These are phyloP conservation scores for Hypselothyrea guttata DNA, from an alignment of 2,888 invertebrate species.

Conservation along the genomic window DNA sequence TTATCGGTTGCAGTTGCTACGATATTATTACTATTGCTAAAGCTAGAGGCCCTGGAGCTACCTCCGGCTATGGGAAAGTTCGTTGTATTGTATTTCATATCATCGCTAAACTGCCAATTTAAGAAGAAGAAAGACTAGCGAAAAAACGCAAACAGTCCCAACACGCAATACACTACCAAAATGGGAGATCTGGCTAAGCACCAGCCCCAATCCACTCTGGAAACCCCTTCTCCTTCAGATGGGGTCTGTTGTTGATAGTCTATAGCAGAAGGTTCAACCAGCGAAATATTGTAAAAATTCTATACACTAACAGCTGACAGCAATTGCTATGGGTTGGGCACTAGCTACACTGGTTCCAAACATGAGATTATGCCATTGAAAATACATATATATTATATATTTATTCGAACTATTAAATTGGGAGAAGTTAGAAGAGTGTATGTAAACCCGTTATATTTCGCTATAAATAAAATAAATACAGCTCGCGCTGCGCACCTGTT, in stretches of 20 bases:
- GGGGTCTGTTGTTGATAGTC: too few species aligned
- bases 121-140: constrained; percentile 34
- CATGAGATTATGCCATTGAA: too few species aligned
- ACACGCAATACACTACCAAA: constrained; percentile 46
- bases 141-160: constrained; percentile 35
- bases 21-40: constrained; percentile 12
- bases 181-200: too few species aligned
- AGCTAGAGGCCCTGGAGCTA: background rate
- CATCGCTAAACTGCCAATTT: constrained; percentile 62
- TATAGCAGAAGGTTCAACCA: background rate
- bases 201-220: too few species aligned
- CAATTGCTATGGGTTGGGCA: constrained; percentile 6
- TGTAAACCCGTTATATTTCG: too few species aligned
- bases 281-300: background rate
- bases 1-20: constrained; percentile 25
- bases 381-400: too few species aligned
- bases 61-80: constrained; percentile 26
- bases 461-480: too few species aligned
- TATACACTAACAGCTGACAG: constrained; percentile 23
- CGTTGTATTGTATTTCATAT: constrained; percentile 48
- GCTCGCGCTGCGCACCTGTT: too few species aligned
- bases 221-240: too few species aligned
- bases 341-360: background rate
- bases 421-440: too few species aligned
- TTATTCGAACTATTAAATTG: too few species aligned